These are phyloP conservation scores for Corythornis cristatus DNA, from an alignment of 2,113 vertebrate species.

Conservation along the genomic window DNA sequence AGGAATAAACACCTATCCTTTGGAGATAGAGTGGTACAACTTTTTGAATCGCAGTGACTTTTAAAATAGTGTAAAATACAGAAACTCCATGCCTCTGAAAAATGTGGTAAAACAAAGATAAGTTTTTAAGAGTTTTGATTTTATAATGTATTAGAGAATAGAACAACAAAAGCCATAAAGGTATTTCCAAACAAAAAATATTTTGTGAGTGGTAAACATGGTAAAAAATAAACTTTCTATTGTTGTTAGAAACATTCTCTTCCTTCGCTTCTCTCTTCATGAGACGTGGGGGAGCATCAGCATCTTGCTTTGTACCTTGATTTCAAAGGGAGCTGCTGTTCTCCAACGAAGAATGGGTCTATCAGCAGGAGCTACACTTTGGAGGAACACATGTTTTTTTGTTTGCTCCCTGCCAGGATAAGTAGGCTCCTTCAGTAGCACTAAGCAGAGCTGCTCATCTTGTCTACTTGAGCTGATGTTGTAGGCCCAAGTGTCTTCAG, in stretches of 20 bases:
- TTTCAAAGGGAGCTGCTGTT: neutral
- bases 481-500: neutral
- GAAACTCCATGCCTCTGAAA: neutral
- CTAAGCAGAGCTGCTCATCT: neutral
- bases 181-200: neutral
- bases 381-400: neutral
- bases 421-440: neutral
- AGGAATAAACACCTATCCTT: neutral
- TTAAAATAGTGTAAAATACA: neutral
- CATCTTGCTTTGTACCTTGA: neutral
- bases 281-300: neutral
- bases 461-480: neutral
- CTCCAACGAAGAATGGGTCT: accelerated
- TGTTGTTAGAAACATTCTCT: neutral
- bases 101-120: neutral
- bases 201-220: neutral
- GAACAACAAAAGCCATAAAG: neutral
- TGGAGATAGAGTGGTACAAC: neutral
- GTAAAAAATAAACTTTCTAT: neutral
- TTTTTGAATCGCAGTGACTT: neutral
- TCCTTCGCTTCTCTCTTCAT: neutral
- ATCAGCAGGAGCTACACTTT: neutral
- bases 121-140: neutral
- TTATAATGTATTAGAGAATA: neutral
- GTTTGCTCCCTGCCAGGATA: neutral